Conservation (phyloP, 1,140 invertebrate genomes). For the Hyles vespertilio region DNA sequence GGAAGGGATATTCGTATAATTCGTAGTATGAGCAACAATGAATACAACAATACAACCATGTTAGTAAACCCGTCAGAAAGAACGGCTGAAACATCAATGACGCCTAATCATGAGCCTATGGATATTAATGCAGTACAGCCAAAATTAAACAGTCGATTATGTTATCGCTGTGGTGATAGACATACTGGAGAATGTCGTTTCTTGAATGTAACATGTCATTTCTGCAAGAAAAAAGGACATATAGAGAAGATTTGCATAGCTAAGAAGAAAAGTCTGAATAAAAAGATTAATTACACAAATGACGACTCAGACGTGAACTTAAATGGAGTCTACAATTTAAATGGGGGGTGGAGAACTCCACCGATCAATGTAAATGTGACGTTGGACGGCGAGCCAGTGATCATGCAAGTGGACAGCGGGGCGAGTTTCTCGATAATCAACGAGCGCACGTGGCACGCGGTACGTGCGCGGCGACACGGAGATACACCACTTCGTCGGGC, state of each 20-base stretch:
- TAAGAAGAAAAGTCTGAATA: conserved; percentile 18
- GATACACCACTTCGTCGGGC: not conserved
- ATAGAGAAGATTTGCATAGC: conserved; percentile 27
- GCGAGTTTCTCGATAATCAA: conserved; percentile 23
- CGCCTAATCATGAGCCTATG: no score
- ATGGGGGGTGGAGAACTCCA: not conserved
- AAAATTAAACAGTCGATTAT: conserved; percentile 6
- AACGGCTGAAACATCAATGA: not conserved
- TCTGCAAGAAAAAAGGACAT: conserved; percentile 29
- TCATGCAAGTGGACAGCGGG: conserved; percentile 27
- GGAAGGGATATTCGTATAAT: conserved; percentile 21
- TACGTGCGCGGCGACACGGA: not conserved
- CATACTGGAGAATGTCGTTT: conserved; percentile 27
- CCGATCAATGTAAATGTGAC: conserved; percentile 5
- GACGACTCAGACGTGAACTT: conserved; percentile 9
- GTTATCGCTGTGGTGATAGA: conserved; percentile 27
- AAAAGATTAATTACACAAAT: conserved; percentile 17
- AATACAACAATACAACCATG: not conserved
- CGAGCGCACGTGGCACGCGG: conserved; percentile 9
- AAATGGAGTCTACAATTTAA: conserved; percentile 23
- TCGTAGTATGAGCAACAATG: not conserved
- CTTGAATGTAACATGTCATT: conserved; percentile 21
- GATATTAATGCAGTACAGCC: conserved; percentile 17
- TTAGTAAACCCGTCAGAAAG: not conserved
- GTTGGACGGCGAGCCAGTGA: conserved; percentile 12